phyloP scores from a whole-genome alignment of 23 tunicate species.

The Botrylloides violaceus region DNA sequence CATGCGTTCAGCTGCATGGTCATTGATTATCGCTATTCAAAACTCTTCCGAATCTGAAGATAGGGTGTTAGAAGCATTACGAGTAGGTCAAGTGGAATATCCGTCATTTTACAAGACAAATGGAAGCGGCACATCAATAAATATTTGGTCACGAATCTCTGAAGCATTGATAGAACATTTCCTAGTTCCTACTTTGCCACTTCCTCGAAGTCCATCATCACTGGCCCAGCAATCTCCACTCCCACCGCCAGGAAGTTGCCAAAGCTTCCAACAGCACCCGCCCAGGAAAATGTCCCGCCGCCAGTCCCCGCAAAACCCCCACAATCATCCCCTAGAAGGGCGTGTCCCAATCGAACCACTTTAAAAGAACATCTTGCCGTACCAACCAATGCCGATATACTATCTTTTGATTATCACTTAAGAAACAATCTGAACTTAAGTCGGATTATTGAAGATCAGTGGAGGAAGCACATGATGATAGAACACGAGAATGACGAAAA shows the following conservation, averaged over 20 bases:
- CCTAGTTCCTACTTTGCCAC: constrained; percentile 23
- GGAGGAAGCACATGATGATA: constrained; percentile 66
- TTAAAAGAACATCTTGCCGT: constrained; percentile 47
- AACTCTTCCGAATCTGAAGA: constrained; percentile 55
- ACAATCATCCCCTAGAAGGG: neutral
- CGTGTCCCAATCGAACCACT: constrained; percentile 16
- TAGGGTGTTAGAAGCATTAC: constrained; percentile 66
- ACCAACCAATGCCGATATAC: constrained; percentile 30
- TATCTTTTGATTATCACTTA: constrained; percentile 25
- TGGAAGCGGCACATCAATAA: constrained; percentile 5
- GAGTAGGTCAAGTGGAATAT: constrained; percentile 54
- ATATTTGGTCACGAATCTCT: constrained; percentile 67
- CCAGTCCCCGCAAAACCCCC: neutral
- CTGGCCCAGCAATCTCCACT: constrained; percentile 17
- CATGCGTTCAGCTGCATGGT: constrained; percentile 87
- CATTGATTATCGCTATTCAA: constrained; percentile 58
- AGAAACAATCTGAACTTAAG: constrained; percentile 48
- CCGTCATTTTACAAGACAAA: constrained; percentile 10
- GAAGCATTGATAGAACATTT: constrained; percentile 40
- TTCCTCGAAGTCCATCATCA: constrained; percentile 17
- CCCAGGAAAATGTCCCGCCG: neutral
- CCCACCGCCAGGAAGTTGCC: neutral
- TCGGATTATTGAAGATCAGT: constrained; percentile 69
- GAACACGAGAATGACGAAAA: constrained; percentile 45
- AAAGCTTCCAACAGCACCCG: neutral